phyloP scores from a whole-genome alignment of 2,797 vertebrate species.

The Chaetodon trifasciatus region DNA sequence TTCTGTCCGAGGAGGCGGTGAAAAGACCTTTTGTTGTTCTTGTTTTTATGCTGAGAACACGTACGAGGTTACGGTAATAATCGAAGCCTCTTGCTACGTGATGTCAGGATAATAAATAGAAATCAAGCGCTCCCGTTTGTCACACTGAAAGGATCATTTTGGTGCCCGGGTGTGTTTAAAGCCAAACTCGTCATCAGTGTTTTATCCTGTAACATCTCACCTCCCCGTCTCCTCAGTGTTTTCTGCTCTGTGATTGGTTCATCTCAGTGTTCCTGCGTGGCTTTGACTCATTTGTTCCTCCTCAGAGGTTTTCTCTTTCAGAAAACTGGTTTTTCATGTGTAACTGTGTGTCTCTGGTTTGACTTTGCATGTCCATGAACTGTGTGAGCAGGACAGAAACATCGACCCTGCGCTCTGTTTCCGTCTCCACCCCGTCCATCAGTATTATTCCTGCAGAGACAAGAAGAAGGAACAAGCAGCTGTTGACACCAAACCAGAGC shows the following conservation, averaged over 20 bases:
- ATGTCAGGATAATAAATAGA: background rate
- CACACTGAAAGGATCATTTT: background rate
- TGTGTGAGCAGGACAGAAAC: background rate
- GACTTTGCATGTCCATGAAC: background rate
- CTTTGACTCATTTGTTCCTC: background rate
- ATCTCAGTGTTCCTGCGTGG: background rate
- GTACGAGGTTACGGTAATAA: background rate
- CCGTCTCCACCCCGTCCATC: background rate
- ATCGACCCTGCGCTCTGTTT: background rate
- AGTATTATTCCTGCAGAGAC: slow-evolving; percentile 30
- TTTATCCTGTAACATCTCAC: background rate
- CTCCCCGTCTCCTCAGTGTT: background rate
- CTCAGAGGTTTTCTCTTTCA: slow-evolving; percentile 19
- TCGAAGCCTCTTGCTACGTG: background rate
- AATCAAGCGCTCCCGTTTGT: background rate
- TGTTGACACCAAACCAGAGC: no score
- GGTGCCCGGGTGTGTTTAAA: slow-evolving; percentile 25
- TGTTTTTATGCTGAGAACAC: background rate
- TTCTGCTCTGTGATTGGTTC: slow-evolving; percentile 25
- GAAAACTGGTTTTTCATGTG: background rate
- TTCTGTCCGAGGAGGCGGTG: background rate
- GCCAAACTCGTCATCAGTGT: background rate
- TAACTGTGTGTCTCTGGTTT: background rate
- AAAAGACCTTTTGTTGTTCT: background rate
- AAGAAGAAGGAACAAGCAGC: background rate